A percentile compares a stretch with the other conserved stretches of the same genome.
These are phyloP conservation scores for Panthera tigris DNA, from an alignment of 2,113 vertebrate genomes.

Conservation along the genomic window DNA sequence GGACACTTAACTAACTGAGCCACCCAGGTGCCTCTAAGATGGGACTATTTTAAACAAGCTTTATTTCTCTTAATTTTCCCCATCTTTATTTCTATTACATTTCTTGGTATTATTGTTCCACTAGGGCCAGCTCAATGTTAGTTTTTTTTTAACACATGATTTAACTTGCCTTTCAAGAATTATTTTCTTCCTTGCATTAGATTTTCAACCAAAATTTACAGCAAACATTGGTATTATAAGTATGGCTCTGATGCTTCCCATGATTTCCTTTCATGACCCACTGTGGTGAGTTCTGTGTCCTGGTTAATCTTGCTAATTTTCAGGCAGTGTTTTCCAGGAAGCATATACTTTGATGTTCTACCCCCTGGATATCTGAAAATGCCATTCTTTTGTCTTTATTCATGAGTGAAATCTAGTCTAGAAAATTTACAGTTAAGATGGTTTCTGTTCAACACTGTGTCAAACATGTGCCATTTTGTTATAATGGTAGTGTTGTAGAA, in stretches of 20 bases:
- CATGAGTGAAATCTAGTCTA: neutral
- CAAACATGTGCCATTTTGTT: neutral
- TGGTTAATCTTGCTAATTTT: neutral
- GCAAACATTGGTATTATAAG: neutral
- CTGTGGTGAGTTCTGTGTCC: neutral
- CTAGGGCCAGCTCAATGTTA: neutral
- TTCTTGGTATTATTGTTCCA: neutral
- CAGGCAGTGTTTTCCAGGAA: neutral
- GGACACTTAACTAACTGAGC: no score
- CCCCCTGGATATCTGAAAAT: neutral
- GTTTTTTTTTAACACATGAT: neutral
- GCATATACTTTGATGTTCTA: neutral
- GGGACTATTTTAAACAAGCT: neutral
- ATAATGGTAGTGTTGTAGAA: neutral
- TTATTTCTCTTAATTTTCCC: neutral
- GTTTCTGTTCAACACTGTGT: neutral
- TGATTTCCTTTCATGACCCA: neutral
- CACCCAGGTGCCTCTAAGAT: no score
- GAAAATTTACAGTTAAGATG: neutral
- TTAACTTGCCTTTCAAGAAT: neutral
- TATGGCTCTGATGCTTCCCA: neutral
- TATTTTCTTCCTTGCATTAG: neutral
- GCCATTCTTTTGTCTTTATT: neutral
- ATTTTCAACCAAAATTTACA: neutral
- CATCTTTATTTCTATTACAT: neutral